phyloP scores from a whole-genome alignment of 2,113 vertebrate species.

The Cervus canadensis region DNA sequence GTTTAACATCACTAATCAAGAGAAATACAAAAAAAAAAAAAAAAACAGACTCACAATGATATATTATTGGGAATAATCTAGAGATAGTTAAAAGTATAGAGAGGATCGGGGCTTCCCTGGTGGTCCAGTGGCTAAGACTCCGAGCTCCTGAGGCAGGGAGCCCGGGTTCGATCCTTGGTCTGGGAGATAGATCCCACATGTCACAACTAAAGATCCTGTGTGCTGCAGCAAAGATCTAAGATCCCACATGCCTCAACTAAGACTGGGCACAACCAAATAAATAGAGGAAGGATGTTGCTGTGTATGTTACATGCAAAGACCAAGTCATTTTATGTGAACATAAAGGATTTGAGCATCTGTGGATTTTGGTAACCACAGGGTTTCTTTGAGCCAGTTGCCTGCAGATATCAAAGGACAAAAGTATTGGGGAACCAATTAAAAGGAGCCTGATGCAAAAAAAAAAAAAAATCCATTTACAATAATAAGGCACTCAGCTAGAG shows the following conservation, averaged over 20 bases:
- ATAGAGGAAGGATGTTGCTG: not conserved
- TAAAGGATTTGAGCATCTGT: not conserved
- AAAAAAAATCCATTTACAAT: not conserved
- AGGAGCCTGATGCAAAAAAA: not conserved
- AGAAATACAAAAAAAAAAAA: not conserved
- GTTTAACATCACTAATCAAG: not conserved
- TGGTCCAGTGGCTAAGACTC: not conserved
- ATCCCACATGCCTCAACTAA: not conserved
- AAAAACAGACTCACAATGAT: not conserved
- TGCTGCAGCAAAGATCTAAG: not conserved
- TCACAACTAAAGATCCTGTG: not conserved
- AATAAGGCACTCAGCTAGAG: not conserved
- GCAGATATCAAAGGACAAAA: not conserved
- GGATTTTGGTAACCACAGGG: not conserved
- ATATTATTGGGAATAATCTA: not conserved
- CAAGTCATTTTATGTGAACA: not conserved
- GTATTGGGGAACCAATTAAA: not conserved
- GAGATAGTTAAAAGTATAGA: not conserved
- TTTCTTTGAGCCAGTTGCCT: not conserved
- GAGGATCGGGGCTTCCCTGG: not conserved
- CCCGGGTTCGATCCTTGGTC: not conserved
- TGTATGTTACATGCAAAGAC: not conserved
- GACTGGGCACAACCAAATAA: not conserved
- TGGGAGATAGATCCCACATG: not conserved
- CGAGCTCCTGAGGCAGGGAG: not conserved